Base-by-base conservation (phyloP, 2,888 invertebrate species). In the Falcaria lacertinaria region DNA sequence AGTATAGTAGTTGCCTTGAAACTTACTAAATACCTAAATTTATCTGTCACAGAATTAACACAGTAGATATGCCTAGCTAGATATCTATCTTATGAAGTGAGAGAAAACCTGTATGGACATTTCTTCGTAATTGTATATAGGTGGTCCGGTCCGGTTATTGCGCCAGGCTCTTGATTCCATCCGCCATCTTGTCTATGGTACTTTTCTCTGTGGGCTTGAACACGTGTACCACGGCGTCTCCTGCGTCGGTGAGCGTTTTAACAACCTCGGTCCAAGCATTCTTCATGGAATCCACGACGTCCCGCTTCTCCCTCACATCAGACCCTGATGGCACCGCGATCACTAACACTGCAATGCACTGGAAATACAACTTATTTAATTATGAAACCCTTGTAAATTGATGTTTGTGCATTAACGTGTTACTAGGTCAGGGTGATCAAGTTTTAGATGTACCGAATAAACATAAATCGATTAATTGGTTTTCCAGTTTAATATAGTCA, bases 121-220 rank as follows among this genome's bases (percentile, higher is more conserved):
- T n/a, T n/a, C n/a, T n/a, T n/a, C n/a, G n/a, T n/a, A n/a, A n/a
- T n/a, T n/a, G 17, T 42, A 46, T 55, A 47, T 45, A 25, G 34
- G 14, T 25, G 8, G 5, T 32, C 32, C 17, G 22, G 51, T 57
- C 54, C 19, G 50, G 53, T 74, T 74, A 77, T 54, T 76, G 54
- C 14, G 60, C 49, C 25, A 82, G 49, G 42, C 50, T 60, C 48
- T 82, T 84, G 35, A 84, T 48, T 17, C 72, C 69, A 46, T 85
- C 84, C 4, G 78, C 70, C 61, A 85, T 64, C 59, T 84, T 84
- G 49, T 79, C 74, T 2, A 82, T 36, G 4, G 74, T 50, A 42
- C 78, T 79, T 52, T 81, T 85, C 55, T 88, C 86, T 0, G 85
- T 85, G 0, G 86, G 87, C 37, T 81, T 85, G 50, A 87, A 83